phyloP scores from a whole-genome alignment of 2,888 invertebrate species.

The Aporophyla lueneburgensis region DNA sequence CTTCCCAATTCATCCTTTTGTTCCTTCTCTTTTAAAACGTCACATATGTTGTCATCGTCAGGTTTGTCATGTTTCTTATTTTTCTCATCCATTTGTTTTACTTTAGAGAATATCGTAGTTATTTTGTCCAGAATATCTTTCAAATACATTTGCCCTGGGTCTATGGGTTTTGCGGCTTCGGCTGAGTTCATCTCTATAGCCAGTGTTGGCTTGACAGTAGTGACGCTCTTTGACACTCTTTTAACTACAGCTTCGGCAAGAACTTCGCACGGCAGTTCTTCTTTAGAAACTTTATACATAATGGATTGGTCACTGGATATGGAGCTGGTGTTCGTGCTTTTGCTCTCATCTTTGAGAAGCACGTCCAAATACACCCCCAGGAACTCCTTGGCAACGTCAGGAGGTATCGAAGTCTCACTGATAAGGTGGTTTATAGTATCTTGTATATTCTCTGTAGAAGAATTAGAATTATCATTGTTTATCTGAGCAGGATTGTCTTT shows the following conservation, averaged over 20 bases:
- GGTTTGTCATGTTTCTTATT: conserved; percentile 43
- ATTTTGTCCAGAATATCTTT: conserved; percentile 82
- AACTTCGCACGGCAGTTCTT: conserved; percentile 73
- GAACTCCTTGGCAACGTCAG: conserved; percentile 81
- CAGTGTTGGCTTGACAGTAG: conserved; percentile 64
- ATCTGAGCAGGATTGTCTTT: conserved; percentile 51
- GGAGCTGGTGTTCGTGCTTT: conserved; percentile 69
- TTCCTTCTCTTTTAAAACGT: conserved; percentile 47
- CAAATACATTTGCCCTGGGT: conserved; percentile 77
- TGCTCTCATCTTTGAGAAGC: conserved; percentile 71
- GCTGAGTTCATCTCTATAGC: conserved; percentile 43
- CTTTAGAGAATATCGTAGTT: conserved; percentile 77
- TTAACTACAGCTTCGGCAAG: conserved; percentile 77
- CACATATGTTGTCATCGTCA: conserved; percentile 50
- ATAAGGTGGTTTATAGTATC: conserved; percentile 81
- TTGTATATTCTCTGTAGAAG: conserved; percentile 80
- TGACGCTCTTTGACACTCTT: conserved; percentile 77
- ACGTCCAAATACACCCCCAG: conserved; percentile 80
- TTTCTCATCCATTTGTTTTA: conserved; percentile 61
- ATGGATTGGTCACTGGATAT: conserved; percentile 71
- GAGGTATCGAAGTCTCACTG: conserved; percentile 78
- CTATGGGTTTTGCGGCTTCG: conserved; percentile 60
- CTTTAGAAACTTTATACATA: conserved; percentile 42
- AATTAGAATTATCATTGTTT: conserved; percentile 71
- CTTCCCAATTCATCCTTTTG: conserved; percentile 70